Evolutionary conservation across 2,113 vertebrate species (phyloP), one percentile per base, ranked within the genome.

Genomic region (Dipodomys ordii): DNA sequence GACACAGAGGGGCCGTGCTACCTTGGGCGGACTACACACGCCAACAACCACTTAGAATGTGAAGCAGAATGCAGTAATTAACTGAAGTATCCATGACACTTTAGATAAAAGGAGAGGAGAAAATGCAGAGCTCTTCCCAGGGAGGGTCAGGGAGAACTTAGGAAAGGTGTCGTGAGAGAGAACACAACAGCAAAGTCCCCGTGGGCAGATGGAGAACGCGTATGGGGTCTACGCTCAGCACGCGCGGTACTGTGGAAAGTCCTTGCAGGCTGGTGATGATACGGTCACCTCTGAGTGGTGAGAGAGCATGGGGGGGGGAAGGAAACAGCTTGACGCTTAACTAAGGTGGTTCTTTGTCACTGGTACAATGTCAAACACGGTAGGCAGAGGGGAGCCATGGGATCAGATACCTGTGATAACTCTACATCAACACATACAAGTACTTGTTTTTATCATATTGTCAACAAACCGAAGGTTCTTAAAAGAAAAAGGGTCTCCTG

Each of bases 401-500:
- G 74, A 62, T 67, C 83, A 92, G 79, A 35, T 65, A 44, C 60
- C 57, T 90, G 72, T 92, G 7, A 87, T 78, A 94, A 85, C 2
- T 69, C 2, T 74, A 71, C 77, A 78, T n/a, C 90, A 92, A 82
- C 53, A 62, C 23, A 79, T 11, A 76, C 35, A 72, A 88, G 60
- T 79, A 92, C 84, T 94, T 82, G 53, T 93, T 95, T 39, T 74
- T 80, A 81, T 82, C 30, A 83, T 49, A 78, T 9, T 86, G 62
- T 39, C 44, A 91, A 90, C 6, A 60, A 95, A 79, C 30, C 83
- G 32, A 87, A 94, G 46, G 88, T 76, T 81, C 68, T 93, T 65
- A 28, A 69, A 57, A 86, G n/a, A 23, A 49, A 90, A 23, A 64
- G 62, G 6, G 19, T 57, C 12, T 53, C 20, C 60, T 7, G 4